Evolutionary conservation across 2,888 invertebrate genomes (phyloP), one percentile per base, ranked within the genome.

Genomic region (Teleiodes luculella): DNA sequence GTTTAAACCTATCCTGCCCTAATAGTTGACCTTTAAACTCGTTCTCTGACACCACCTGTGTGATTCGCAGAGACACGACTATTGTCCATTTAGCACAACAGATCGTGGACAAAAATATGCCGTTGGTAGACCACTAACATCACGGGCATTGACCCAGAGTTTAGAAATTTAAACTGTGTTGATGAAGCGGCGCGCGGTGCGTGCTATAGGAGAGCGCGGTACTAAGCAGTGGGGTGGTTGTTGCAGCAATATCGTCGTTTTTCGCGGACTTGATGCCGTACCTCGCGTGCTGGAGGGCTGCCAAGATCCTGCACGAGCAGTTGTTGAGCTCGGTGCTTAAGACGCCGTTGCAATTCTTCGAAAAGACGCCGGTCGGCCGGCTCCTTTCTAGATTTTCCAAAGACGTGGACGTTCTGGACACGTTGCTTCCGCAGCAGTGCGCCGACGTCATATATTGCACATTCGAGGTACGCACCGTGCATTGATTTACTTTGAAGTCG

Each of bases 331-430:
- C 91, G 72, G 91, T 95, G 61, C 75, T 95, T 63, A 91, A 91
- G 72, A 91, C 92, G 70, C 95, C 95, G 53, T 91, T 95, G 87
- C 91, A 92, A 73, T 92, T 95, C 88, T 95, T 94, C 86, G 95
- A 96, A 81, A 93, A 92, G 66, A 95, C 95, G 53, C 95, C 95
- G 43, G 67, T 92, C 62, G 95, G 95, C 77, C 91, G 95, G 65
- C 92, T 96, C 67, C 87, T 96, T 56, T 76, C 93, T 86, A 91
- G 94, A 79, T 94, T 94, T 86, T 92, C 94, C 79, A 93, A 94
- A 92, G 95, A 95, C 83, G 86, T 94, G 67, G 94, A 95, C 79
- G 90, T 93, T 64, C 79, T 94, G 90, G 95, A 95, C 83, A 91
- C 91, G 69, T 90, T 90, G 70, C 91, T 94, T 65, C 94, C 94